Base-by-base conservation (phyloP, 2,797 vertebrate genomes). In the Gobio occitaniae region DNA sequence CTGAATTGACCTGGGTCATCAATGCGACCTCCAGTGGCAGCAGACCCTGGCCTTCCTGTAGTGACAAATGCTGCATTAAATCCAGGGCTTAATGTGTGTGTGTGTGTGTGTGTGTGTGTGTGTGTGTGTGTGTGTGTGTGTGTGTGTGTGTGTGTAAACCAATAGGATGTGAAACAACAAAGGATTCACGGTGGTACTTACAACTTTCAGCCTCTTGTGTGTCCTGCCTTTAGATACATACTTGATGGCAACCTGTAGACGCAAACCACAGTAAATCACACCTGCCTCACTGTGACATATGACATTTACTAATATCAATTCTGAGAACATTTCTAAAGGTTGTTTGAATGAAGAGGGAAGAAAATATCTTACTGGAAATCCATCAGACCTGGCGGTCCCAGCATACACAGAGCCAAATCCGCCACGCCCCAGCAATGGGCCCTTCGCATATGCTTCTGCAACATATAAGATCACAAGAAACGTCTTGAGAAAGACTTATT, bases 211-310 rank as follows among this genome's bases (percentile, higher is more conserved):
- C 48, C 66, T 19, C 75, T 19, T n/a, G 68, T 21, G 21, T 3
- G 2, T 47, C 41, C 19, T 78, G n/a, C 5, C 2, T 48, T 85
- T 89, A 9, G 44, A 52, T n/a, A 83, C 59, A 3, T 78, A 88
- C 50, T 88, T 87, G 25, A 88, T 87, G 61, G 85, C 80, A 6
- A 88, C 87, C 83, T 89, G 65, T 63, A 56, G 48, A 66, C 17
- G n/a, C 10, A 25, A 61, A 61, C n/a, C 32, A 74, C 7, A 52
- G 36, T 21, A 69, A 69, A 69, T 41, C 66, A 69, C 66, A 68
- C 32, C 66, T 5, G 36, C 36, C 32, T 38, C 3, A 36, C 7
- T 65, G 8, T 66, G 10, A 3, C 25, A 15, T 63, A 6, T 15
- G 12, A 8, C 63, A 36, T 66, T 66, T 32, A 65, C 61, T 32